phyloP scores from a whole-genome alignment of 2,888 invertebrate genomes.

The Ctena decussata region DNA sequence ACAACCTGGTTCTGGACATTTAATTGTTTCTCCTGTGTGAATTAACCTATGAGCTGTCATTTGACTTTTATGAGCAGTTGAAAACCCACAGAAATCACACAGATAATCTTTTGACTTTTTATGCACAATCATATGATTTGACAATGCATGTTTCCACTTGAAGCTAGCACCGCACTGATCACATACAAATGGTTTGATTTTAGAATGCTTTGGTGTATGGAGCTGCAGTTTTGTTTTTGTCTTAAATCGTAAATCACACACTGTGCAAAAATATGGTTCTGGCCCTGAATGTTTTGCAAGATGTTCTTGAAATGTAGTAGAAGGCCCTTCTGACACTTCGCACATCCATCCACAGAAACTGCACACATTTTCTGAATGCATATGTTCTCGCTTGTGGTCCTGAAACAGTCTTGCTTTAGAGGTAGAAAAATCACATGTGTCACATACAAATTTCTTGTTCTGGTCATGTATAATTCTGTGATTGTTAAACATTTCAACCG shows the following conservation, averaged over 20 bases:
- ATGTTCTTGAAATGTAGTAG: conserved; percentile 85
- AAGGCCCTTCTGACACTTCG: conserved; percentile 59
- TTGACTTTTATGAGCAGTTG: conserved; percentile 89
- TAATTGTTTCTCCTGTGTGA: conserved; percentile 88
- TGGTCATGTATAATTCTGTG: background rate
- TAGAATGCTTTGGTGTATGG: conserved; percentile 89
- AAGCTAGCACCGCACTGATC: conserved; percentile 88
- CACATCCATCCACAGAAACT: conserved; percentile 85
- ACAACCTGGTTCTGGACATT: conserved; percentile 88
- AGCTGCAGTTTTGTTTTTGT: conserved; percentile 88
- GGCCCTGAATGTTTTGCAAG: conserved; percentile 87
- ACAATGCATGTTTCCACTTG: conserved; percentile 89
- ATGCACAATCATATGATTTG: conserved; percentile 86
- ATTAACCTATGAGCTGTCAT: conserved; percentile 88
- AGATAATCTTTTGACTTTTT: conserved; percentile 89
- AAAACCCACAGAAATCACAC: conserved; percentile 89
- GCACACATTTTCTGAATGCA: conserved; percentile 82
- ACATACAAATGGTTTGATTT: conserved; percentile 88
- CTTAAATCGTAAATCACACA: conserved; percentile 88
- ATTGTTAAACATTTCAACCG: background rate
- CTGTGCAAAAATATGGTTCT: conserved; percentile 88
- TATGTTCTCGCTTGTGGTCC: conserved; percentile 75
- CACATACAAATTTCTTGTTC: conserved; percentile 56
- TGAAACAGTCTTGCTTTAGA: conserved; percentile 71
- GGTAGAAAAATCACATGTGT: conserved; percentile 73